A percentile compares a stretch with the other conserved stretches of the same genome.
These are phyloP conservation scores for Isotomurus palustris DNA, from an alignment of 2,888 invertebrate genomes.

Conservation along the genomic window DNA sequence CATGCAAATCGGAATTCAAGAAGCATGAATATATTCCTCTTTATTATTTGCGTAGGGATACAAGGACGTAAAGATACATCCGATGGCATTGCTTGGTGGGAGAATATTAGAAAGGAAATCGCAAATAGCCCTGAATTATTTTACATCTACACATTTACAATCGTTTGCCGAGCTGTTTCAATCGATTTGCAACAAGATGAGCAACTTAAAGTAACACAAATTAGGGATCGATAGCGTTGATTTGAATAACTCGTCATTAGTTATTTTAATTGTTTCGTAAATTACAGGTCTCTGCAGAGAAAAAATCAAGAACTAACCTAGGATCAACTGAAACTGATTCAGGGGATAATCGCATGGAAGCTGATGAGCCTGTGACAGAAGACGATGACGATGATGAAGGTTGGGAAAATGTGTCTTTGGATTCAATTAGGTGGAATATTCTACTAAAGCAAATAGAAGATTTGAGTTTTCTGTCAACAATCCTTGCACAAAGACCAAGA, in stretches of 20 bases:
- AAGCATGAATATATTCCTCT: not conserved
- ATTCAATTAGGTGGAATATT: constrained; percentile 80
- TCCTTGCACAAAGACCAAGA: constrained; percentile 51
- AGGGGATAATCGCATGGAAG: not conserved
- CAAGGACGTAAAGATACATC: not conserved
- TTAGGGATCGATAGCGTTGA: not conserved
- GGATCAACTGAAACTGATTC: too few species aligned
- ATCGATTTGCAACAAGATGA: constrained; percentile 52
- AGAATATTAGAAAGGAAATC: constrained; percentile 65
- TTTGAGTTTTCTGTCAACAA: constrained; percentile 70
- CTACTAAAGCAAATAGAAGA: constrained; percentile 85
- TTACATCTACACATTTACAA: constrained; percentile 73
- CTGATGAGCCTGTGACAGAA: not conserved
- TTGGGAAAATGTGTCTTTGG: constrained; percentile 80
- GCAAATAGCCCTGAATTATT: constrained; percentile 69
- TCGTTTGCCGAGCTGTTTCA: constrained; percentile 74
- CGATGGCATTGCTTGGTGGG: constrained; percentile 75
- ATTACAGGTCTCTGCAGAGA: too few species aligned
- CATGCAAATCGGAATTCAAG: too few species aligned
- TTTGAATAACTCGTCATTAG: too few species aligned
- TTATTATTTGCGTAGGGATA: not conserved
- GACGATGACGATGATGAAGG: constrained; percentile 52
- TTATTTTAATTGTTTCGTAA: too few species aligned
- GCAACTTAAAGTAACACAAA: constrained; percentile 33
- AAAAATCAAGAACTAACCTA: too few species aligned